A percentile compares a stretch with the other conserved stretches of the same genome.
Conservation (phyloP, 2,888 invertebrate species). For the Rugalucina vietnamica region DNA sequence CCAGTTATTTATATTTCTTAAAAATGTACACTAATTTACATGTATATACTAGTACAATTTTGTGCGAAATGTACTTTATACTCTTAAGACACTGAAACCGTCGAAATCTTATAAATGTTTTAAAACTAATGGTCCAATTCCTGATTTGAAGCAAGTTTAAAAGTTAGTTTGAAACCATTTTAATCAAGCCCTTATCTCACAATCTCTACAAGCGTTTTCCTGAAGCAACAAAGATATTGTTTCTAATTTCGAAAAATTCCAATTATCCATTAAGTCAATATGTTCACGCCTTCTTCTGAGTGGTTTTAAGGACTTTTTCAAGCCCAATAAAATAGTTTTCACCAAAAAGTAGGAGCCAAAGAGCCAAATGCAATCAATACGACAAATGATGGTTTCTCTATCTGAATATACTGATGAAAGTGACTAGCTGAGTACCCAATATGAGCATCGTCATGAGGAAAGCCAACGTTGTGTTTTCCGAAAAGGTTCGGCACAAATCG, state of each 20-base stretch:
- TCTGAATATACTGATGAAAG: neutral
- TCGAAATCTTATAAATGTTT: neutral
- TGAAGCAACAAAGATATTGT: neutral
- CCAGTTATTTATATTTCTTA: neutral
- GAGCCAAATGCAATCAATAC: neutral
- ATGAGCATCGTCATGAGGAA: no score
- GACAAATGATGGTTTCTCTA: neutral
- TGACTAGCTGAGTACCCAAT: neutral
- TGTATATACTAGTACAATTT: no score
- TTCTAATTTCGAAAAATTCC: neutral
- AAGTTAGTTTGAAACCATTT: neutral
- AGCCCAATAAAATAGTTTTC: neutral
- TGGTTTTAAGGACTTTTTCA: neutral
- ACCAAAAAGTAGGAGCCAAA: neutral
- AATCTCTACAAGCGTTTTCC: neutral
- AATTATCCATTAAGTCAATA: slow-evolving; percentile 1
- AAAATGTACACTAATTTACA: no score
- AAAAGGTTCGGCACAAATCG: no score
- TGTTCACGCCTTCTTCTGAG: neutral
- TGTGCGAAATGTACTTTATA: neutral
- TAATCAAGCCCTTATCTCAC: neutral
- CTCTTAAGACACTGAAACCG: neutral
- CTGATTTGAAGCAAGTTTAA: neutral
- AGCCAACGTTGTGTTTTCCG: no score
- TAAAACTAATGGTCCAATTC: neutral